These are phyloP conservation scores for Gymnocephalus cernua DNA, from an alignment of 2,113 vertebrate genomes.

Conservation along the genomic window DNA sequence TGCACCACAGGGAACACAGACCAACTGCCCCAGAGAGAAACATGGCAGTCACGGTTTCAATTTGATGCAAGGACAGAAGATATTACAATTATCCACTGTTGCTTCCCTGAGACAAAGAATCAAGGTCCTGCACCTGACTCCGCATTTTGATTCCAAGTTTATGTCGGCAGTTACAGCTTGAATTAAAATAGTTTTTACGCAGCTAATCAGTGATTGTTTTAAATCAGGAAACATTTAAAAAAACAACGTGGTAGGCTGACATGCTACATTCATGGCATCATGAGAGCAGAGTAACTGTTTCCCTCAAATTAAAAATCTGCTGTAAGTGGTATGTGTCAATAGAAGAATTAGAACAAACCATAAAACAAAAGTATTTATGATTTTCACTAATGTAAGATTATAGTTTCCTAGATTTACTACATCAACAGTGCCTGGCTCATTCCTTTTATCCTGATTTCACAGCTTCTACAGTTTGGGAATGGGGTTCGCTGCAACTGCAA, in stretches of 20 bases:
- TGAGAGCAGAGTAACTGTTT: not conserved
- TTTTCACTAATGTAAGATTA: not conserved
- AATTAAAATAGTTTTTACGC: not conserved
- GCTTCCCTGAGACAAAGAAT: constrained; percentile 65
- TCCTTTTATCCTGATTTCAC: not conserved
- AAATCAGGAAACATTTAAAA: not conserved
- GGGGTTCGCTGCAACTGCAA: constrained; percentile 89
- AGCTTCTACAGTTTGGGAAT: constrained; percentile 86
- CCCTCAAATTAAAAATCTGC: not conserved
- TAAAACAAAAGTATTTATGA: not conserved
- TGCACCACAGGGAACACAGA: not conserved
- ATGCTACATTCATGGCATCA: not conserved
- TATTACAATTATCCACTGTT: constrained; percentile 3
- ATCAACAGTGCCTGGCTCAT: not conserved
- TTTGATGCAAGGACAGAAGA: constrained; percentile 13
- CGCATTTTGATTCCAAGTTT: constrained; percentile 8
- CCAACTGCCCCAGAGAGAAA: not conserved
- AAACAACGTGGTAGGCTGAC: not conserved
- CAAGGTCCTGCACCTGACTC: not conserved
- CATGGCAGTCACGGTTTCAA: constrained; percentile 12
- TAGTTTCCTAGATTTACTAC: not conserved
- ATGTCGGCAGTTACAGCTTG: constrained; percentile 33
- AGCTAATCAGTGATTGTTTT: constrained; percentile 2
- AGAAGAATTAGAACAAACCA: not conserved
- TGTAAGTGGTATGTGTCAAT: not conserved